Base-by-base conservation (phyloP, 2,888 invertebrate genomes). In the Thera obeliscata region DNA sequence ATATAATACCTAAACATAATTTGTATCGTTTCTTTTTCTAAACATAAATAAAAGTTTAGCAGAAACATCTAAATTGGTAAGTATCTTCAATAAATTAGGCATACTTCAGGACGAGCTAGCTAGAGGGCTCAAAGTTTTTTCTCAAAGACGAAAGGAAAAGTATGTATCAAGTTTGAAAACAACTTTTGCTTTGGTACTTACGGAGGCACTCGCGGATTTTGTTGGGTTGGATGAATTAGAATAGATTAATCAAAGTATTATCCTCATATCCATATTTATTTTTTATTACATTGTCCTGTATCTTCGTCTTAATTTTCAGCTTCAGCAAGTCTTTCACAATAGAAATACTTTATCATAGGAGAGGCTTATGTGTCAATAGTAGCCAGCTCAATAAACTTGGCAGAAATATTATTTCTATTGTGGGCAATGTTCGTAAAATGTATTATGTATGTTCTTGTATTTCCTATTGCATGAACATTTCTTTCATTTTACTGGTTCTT, bases 161-260 rank as follows among this genome's bases (percentile, higher is more conserved):
- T 71, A 71, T 72, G 67, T 72, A 67, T 74, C 68, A 72, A 74
- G 74, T 74, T 72, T 63, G 61, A 36, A 69, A 73, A 72, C 67
- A 72, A 71, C 56, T 73, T 72, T 73, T 67, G 55, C 67, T 70
- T 70, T 57, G 46, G 33, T 60, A 52, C 57, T 12, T 50, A 64
- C 1, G 22, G 63, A 64, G 66, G 9, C 8, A 56, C 62, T 72
- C 70, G 61, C 67, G 75, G 74, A 72, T 73, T 66, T 71, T 69
- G 64, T 65, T 74, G 74, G 78, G 81, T 76, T 75, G 77, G 73
- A 61, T 78, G 79, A 75, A 75, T 78, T 74, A 76, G 74, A 80
- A 80, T 76, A 73, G 76, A 78, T 79, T 76, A 76, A 75, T 65
- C 72, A 73, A 67, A 70, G 71, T 74, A 22, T 61, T 63, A 75